Evolutionary conservation across 2,797 vertebrate species (phyloP).

Genomic region (Typhlichthys eigenmanni): DNA sequence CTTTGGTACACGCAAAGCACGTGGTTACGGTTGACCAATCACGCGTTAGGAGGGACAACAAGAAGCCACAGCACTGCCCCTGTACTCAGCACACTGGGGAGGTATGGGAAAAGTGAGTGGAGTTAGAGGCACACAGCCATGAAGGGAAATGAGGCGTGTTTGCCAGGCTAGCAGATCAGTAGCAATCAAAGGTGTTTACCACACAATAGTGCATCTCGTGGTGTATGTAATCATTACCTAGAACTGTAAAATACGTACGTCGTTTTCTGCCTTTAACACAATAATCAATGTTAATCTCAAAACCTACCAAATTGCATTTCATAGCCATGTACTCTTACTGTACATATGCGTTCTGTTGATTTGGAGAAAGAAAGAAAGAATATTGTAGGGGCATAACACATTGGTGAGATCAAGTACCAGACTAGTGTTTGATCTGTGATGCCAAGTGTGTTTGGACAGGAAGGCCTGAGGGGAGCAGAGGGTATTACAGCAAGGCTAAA

Average conservation of each 20-base stretch:
- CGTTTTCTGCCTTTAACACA: not conserved
- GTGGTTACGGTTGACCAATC: constrained; percentile 17
- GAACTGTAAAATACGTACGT: not conserved
- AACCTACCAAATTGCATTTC: not conserved
- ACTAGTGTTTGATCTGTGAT: constrained; percentile 55
- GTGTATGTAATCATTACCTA: not conserved
- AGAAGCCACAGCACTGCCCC: constrained; percentile 18
- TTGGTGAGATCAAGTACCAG: constrained; percentile 53
- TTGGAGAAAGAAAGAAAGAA: not conserved
- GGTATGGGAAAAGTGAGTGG: constrained; percentile 65
- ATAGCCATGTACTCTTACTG: not conserved
- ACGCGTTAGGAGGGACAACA: constrained; percentile 18
- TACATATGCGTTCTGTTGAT: not conserved
- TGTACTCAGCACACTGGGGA: constrained; percentile 32
- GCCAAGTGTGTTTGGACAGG: constrained; percentile 42
- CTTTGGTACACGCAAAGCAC: constrained; percentile 22
- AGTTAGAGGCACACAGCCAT: constrained; percentile 39
- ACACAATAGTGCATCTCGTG: not conserved
- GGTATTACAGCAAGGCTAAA: constrained; percentile 42
- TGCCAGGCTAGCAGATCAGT: constrained; percentile 40
- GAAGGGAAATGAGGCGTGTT: constrained; percentile 14
- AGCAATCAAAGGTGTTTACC: constrained; percentile 21
- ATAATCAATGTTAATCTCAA: not conserved
- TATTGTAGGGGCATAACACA: constrained; percentile 1
- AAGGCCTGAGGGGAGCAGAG: constrained; percentile 24